phyloP scores from a whole-genome alignment of 2,113 vertebrate genomes.

The Ammospiza nelsoni region DNA sequence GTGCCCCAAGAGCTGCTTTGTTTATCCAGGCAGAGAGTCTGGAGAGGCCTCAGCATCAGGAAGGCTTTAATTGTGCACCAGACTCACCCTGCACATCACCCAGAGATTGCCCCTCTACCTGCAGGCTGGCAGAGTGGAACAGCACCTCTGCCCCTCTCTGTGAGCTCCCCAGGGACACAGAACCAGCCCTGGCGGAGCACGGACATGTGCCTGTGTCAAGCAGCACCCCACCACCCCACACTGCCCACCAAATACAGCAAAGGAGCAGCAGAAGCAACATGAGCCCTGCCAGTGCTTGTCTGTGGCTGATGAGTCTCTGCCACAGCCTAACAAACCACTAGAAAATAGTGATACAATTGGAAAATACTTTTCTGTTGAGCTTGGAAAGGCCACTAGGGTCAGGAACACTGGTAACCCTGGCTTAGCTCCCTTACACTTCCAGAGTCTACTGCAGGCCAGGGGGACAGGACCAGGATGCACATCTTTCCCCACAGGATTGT shows the following conservation, averaged over 20 bases:
- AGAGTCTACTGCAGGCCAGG: neutral
- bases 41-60: neutral
- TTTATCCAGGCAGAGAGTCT: neutral
- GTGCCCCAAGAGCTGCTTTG: neutral
- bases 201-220: accelerated
- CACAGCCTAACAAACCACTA: neutral
- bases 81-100: neutral
- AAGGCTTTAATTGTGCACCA: neutral
- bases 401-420: neutral
- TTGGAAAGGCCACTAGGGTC: neutral
- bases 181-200: neutral
- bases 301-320: neutral
- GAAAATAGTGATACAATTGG: neutral
- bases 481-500: neutral
- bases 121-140: neutral
- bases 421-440: neutral
- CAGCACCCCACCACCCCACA: neutral
- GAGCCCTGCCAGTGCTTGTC: neutral
- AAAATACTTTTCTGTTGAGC: neutral
- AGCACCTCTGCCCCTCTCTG: accelerated
- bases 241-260: accelerated
- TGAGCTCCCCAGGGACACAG: accelerated
- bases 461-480: neutral
- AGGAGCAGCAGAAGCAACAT: neutral
- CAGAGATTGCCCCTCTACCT: neutral